Base-by-base conservation (phyloP, 1,140 invertebrate genomes). In the Paracyclopina nana region DNA sequence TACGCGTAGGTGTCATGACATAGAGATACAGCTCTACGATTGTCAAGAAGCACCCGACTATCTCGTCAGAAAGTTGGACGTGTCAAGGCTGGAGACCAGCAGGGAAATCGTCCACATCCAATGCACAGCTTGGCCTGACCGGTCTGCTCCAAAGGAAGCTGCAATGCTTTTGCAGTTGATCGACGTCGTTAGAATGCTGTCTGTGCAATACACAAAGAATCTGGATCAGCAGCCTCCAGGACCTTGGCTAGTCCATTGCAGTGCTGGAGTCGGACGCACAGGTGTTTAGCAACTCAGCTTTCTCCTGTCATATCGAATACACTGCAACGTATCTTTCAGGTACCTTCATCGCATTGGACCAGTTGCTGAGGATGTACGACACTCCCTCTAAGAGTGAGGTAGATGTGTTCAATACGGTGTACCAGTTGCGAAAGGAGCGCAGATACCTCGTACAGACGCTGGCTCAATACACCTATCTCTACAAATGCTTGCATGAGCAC, bases 101-200 rank as follows among this genome's bases (percentile, higher is more conserved):
- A 6, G 40, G 6, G 40, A 42, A 42, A 42, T 42, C 24, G 40
- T 42, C 24, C 40, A 42, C 14, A 42, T 42, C 24, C 91, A 96
- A 65, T 96, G 95, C 63, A 95, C 88, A 14, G 87, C 86, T 61
- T 91, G 86, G 92, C 91, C 90, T 1, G 91, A 96, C 70, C 90
- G 95, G 63, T 88, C 82, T 20, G 86, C 88, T 9, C 91, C 90
- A 2, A 82, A 90, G 60, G 90, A 94, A 70, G 88, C 91, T 8
- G 70, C 96, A 31, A 86, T 88, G 16, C 87, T 95, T 50, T 66
- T 96, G 50, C 83, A 83, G 59, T 95, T 95, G 68, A 82, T 95
- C 25, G 78, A 83, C 55, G 87, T 87, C 66, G 86, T 82, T 16
- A 76, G 82, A 26, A 76, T 78, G 30, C 82, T 84, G 27, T 83